Base-by-base conservation (phyloP, 2,797 vertebrate genomes). In the Lemur catta region DNA sequence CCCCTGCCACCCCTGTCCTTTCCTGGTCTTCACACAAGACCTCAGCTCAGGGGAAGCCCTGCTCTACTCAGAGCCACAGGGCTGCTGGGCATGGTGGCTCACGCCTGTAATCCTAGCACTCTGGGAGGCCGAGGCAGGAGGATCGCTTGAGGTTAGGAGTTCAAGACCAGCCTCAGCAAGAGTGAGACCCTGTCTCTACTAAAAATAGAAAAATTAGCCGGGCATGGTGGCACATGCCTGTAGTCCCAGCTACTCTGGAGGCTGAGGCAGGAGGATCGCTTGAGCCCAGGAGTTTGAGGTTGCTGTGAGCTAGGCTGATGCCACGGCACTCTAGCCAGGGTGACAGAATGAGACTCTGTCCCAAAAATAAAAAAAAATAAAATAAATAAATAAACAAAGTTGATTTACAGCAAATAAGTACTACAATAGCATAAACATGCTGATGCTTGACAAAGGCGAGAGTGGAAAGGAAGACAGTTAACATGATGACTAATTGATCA, bases 71-170 rank as follows among this genome's bases (percentile, higher is more conserved):
- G 28, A 82, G 48, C 18, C 50, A 12, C 18, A 3, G 50, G n/a
- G 22, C 38, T 17, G 3, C 33, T 0, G 3, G 59, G 33, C 33
- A 1, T 0, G 15, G 33, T n/a, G 61, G 33, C 61, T 65, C 61
- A 7, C 6, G 7, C 17, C 61, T n/a, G 3, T n/a, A 18, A 65
- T 65, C 63, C 14, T 3, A n/a, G 33, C 63, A 63, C 30, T 33
- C 61, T 65, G 30, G 14, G 30, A 65, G 61, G 15, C 13, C 6
- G 30, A 65, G 63, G 63, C 17, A 0, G 33, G 63, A 65, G 59
- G 12, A 61, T 61, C 26, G 5, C 26, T 61, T 30, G 59, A 61
- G 33, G 15, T n/a, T 15, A 65, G 63, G 14, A 18, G 63, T n/a
- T 65, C 33, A 0, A 65, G 15, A 65, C 57, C 63, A 65, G 33